Evolutionary conservation across 2,888 invertebrate species (phyloP).

Genomic region (Drosophila recens): DNA sequence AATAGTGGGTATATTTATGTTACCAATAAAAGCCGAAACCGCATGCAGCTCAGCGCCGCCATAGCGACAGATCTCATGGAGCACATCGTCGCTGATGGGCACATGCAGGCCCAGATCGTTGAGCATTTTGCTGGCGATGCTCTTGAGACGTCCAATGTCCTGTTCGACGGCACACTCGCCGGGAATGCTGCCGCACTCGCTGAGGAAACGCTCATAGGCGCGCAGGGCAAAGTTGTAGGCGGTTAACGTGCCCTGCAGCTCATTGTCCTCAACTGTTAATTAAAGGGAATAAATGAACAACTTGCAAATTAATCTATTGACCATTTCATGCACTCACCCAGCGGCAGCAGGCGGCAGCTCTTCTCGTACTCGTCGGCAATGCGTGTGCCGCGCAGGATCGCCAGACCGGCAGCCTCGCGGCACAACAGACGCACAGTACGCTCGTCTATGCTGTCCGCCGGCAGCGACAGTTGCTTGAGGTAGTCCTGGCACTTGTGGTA

Average conservation of each 20-base stretch:
- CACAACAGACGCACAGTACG: conserved; percentile 94
- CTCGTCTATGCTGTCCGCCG: conserved; percentile 91
- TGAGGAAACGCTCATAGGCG: conserved; percentile 95
- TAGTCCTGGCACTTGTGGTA: conserved; percentile 93
- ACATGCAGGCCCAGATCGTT: conserved; percentile 93
- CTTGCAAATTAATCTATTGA: no score
- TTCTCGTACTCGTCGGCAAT: conserved; percentile 93
- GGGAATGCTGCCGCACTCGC: conserved; percentile 95
- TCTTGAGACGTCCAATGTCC: conserved; percentile 95
- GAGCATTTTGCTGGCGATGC: conserved; percentile 89
- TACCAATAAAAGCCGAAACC: conserved; percentile 94
- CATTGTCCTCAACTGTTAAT: conserved; percentile 88
- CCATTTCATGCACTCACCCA: conserved; percentile 84
- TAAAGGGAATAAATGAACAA: neutral
- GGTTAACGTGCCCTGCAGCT: conserved; percentile 94
- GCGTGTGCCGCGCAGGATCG: conserved; percentile 91
- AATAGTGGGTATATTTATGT: conserved; percentile 28
- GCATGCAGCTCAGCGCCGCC: conserved; percentile 98
- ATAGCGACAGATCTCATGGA: conserved; percentile 97
- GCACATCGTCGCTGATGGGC: conserved; percentile 94
- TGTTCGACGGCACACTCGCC: conserved; percentile 96
- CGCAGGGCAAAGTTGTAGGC: conserved; percentile 95
- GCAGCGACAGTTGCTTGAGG: conserved; percentile 91
- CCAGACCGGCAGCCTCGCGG: conserved; percentile 93
- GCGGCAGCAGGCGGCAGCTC: conserved; percentile 87